phyloP scores from a whole-genome alignment of 2,888 invertebrate genomes.

The Seira sanloemensis region DNA sequence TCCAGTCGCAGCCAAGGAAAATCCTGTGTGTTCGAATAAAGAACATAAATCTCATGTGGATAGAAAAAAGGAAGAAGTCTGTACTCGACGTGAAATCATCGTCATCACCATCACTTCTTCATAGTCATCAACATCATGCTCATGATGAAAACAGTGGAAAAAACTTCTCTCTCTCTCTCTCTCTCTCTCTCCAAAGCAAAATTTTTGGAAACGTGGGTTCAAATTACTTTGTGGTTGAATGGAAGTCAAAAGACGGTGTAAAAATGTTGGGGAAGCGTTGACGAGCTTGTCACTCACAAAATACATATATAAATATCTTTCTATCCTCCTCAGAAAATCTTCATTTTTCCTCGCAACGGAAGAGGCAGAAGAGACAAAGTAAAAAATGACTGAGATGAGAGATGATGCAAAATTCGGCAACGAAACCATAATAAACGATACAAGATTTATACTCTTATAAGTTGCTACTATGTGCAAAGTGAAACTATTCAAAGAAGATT shows the following conservation, averaged over 20 bases:
- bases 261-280: constrained; percentile 65
- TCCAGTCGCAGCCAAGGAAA: too few relatives aligned
- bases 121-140: not conserved
- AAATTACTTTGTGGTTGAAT: constrained; percentile 73
- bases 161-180: constrained; percentile 36
- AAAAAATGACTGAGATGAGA: constrained; percentile 23
- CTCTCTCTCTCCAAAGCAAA: constrained; percentile 51
- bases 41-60: constrained; percentile 62
- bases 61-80: constrained; percentile 64
- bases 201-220: constrained; percentile 69
- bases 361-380: constrained; percentile 36
- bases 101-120: constrained; percentile 43
- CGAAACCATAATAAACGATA: too few relatives aligned
- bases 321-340: constrained; percentile 24
- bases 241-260: constrained; percentile 72
- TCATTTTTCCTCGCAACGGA: constrained; percentile 7
- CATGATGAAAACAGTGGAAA: not conserved
- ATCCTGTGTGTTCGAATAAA: constrained; percentile 43
- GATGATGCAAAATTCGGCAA: not conserved
- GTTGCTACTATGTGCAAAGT: too few relatives aligned
- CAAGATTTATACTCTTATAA: too few relatives aligned
- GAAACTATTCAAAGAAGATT: not conserved
- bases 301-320: constrained; percentile 23
- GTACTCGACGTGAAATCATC: constrained; percentile 72
- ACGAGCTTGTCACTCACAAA: constrained; percentile 74